Conservation (phyloP, 2,888 invertebrate species). For the Microdon myrmicae region DNA sequence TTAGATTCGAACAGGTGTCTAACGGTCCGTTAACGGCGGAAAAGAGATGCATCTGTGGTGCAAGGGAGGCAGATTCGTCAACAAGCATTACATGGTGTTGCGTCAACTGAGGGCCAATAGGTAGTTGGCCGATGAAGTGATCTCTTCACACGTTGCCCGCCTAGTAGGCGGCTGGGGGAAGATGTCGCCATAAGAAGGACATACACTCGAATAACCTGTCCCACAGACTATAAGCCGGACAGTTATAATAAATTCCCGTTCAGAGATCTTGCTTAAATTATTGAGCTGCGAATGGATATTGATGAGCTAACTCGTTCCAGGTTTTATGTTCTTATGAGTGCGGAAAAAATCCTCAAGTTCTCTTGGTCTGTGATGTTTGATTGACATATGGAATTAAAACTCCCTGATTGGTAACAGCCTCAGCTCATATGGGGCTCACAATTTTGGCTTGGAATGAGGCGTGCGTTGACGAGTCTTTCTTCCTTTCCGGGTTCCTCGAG, state of each 20-base stretch:
- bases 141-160: neutral
- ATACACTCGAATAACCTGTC: slow-evolving; percentile 29
- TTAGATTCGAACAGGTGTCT: slow-evolving; percentile 49
- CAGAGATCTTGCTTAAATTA: slow-evolving; percentile 33
- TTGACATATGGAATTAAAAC: slow-evolving; percentile 44
- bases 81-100: slow-evolving; percentile 19
- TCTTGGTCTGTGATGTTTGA: slow-evolving; percentile 35
- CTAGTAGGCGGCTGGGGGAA: neutral
- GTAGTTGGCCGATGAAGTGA: neutral
- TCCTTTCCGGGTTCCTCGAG: no score
- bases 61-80: neutral
- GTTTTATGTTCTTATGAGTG: slow-evolving; percentile 20
- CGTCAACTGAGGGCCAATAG: slow-evolving; percentile 15
- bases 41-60: neutral
- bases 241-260: slow-evolving; percentile 49
- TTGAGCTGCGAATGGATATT: slow-evolving; percentile 25
- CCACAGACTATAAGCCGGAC: slow-evolving; percentile 13
- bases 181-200: slow-evolving; percentile 20
- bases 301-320: slow-evolving; percentile 25
- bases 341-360: slow-evolving; percentile 36
- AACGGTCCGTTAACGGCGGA: slow-evolving; percentile 26
- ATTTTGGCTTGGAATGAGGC: no score
- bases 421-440: no score
- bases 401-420: slow-evolving; percentile 17
- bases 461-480: slow-evolving; percentile 18